These are phyloP conservation scores for Bubalus kerabau DNA, from an alignment of 2,113 vertebrate species.

Conservation along the genomic window DNA sequence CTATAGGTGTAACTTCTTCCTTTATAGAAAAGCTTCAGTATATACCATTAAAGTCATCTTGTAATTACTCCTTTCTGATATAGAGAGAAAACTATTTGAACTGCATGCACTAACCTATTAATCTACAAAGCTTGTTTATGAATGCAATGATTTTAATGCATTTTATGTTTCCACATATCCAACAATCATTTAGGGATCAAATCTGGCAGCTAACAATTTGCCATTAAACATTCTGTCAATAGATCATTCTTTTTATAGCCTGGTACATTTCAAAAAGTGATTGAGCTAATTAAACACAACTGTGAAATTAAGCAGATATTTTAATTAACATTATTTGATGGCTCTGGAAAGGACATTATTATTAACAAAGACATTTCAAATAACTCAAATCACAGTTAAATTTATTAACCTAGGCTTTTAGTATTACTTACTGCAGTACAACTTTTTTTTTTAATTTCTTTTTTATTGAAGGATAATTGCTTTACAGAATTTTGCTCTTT, in stretches of 20 bases:
- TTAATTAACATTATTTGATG: conserved; percentile 58
- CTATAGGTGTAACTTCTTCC: conserved; percentile 13
- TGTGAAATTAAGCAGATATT: conserved; percentile 55
- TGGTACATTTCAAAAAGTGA: conserved; percentile 55
- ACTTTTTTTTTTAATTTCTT: neutral
- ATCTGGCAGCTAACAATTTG: conserved; percentile 53
- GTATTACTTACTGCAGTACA: neutral
- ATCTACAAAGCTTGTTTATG: conserved; percentile 4
- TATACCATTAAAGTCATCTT: neutral
- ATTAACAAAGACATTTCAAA: conserved; percentile 14
- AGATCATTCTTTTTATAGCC: conserved; percentile 28
- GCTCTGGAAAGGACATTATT: conserved; percentile 47
- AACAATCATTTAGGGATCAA: conserved; percentile 30
- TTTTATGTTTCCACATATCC: neutral
- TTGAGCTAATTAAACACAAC: conserved; percentile 57
- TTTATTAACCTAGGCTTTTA: conserved; percentile 30
- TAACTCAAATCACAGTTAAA: conserved; percentile 34
- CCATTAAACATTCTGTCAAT: conserved; percentile 52
- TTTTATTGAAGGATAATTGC: neutral
- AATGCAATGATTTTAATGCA: neutral
- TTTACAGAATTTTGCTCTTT: neutral
- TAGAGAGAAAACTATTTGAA: conserved; percentile 33
- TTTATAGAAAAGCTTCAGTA: conserved; percentile 15
- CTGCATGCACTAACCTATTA: neutral
- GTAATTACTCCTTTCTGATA: neutral